Evolutionary conservation across 2,888 invertebrate genomes (phyloP).

Genomic region (Polylopha cassiicola): DNA sequence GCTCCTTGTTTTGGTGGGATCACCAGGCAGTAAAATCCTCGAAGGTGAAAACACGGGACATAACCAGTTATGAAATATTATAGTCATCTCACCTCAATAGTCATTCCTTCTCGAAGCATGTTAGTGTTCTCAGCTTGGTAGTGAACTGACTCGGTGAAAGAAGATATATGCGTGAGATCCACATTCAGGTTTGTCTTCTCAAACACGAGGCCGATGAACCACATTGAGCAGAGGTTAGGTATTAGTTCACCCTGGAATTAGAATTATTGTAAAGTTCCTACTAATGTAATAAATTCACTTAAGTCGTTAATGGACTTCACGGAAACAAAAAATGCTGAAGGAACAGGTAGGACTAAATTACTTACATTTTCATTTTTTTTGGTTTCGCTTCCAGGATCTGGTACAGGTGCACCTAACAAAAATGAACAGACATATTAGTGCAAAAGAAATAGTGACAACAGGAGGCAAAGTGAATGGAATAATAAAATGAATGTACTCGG

Average conservation of each 20-base stretch:
- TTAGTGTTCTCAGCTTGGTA: constrained; percentile 84
- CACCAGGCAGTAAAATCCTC: too few species aligned
- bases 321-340: too few species aligned
- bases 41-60: background rate
- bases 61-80: constrained; percentile 1
- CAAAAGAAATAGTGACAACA: too few species aligned
- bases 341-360: too few species aligned
- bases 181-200: constrained; percentile 92
- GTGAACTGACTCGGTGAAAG: constrained; percentile 92
- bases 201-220: constrained; percentile 98
- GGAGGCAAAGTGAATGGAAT: background rate
- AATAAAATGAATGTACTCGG: too few species aligned
- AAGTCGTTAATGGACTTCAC: too few species aligned
- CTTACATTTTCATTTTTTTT: constrained; percentile 61
- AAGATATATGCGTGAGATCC: constrained; percentile 93
- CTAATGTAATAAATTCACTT: too few species aligned
- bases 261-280: too few species aligned
- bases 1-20: too few species aligned
- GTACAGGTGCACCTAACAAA: constrained; percentile 45
- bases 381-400: constrained; percentile 50
- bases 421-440: too few species aligned
- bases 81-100: constrained; percentile 73
- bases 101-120: constrained; percentile 84
- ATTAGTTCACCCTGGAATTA: constrained; percentile 52
- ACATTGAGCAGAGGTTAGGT: constrained; percentile 87